Base-by-base conservation (phyloP, 2,888 invertebrate species). In the Selenia dentaria region DNA sequence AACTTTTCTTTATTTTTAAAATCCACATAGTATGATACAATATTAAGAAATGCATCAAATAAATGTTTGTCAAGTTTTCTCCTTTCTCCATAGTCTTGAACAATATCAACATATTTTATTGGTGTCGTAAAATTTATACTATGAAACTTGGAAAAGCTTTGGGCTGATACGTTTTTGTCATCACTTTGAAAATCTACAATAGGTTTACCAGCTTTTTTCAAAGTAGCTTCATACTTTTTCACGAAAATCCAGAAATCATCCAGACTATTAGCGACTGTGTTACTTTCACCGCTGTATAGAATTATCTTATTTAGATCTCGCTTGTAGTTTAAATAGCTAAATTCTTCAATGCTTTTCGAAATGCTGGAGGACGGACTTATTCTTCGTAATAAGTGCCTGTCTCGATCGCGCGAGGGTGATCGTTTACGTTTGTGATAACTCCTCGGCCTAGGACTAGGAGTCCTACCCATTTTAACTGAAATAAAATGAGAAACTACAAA, bases 1-100 rank as follows among this genome's bases (percentile, higher is more conserved):
- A 97, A 96, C 77, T 96, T 96, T 67, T 96, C 96, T 79, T 96
- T 97, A 81, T 98, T 96, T 67, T 96, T 95, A 75, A 98, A 99
- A 81, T 98, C 97, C 57, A 97, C 83, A 74, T 97, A 99, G 29
- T 96, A 92, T 11, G 94, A 87, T 2, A 98, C 79, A 36, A 96
- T 92, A 51, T 94, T 92, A 45, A 94, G 80, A 69, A 98, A 96
- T 24, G 92, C 87, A 16, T 90, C 69, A 61, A 95, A 91, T 42
- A 91, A 77, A 1, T 86, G 80, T 38, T 86, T 78, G 9, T 90
- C 86, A 20, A 94, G 76, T 45, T 84, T 86, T 42, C 85, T 80
- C 12, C 70, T 75, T 20, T 78, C 74, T 35, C 89, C 80, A 16
- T 92, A 91, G 65, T 91, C 83, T 58, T 67, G 74, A 34, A 75